Conservation (phyloP, 2,113 vertebrate species). For the Balaenoptera acutorostrata region DNA sequence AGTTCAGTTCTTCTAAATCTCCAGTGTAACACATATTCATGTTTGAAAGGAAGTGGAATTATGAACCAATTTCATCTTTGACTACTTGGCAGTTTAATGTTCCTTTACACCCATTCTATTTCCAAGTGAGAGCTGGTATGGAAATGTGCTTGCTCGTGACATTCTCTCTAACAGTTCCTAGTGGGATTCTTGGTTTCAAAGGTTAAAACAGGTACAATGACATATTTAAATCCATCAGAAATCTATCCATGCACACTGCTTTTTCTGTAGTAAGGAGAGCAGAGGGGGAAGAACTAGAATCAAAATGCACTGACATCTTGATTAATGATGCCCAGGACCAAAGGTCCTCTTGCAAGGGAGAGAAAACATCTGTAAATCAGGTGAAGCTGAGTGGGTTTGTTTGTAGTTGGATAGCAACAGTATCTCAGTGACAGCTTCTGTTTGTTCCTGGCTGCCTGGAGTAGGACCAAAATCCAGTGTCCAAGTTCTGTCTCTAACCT, state of each 20-base stretch:
- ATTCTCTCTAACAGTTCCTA: background rate
- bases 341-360: background rate
- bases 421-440: background rate
- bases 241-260: background rate
- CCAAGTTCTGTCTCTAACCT: background rate
- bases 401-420: background rate
- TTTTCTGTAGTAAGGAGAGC: background rate
- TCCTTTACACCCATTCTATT: background rate
- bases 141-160: background rate
- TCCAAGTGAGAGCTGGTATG: background rate
- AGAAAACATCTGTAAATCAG: conserved; percentile 16
- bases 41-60: conserved; percentile 16
- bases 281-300: background rate
- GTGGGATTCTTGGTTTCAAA: background rate
- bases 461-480: background rate
- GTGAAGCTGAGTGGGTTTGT: background rate
- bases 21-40: background rate
- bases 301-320: conserved; percentile 33
- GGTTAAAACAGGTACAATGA: background rate
- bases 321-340: background rate
- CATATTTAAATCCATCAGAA: background rate
- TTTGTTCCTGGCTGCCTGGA: conserved; percentile 10
- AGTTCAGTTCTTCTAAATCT: conserved; percentile 4
- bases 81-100: background rate
- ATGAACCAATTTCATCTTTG: background rate